Conservation (phyloP, 1,140 invertebrate species). For the Drosophila saltans region DNA sequence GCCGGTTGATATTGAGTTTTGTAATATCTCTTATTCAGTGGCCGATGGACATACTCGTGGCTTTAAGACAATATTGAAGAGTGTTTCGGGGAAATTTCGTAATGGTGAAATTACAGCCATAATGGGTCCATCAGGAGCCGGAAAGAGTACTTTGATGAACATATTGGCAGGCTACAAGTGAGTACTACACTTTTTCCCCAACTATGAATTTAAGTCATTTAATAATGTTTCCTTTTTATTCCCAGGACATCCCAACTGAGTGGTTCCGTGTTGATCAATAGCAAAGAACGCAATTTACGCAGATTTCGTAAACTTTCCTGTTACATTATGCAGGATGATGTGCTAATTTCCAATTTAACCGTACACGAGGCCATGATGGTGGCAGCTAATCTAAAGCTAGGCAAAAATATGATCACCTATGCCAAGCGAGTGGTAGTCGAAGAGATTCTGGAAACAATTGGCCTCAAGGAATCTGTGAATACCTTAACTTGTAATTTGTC, state of each 20-base stretch:
- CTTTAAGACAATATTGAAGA: slow-evolving; percentile 92
- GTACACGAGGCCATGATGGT: slow-evolving; percentile 93
- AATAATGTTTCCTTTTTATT: slow-evolving; percentile 37
- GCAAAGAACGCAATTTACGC: slow-evolving; percentile 92
- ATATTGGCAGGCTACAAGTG: slow-evolving; percentile 95
- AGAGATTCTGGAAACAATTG: slow-evolving; percentile 93
- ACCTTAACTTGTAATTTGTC: slow-evolving; percentile 92
- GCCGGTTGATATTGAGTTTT: slow-evolving; percentile 94
- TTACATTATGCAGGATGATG: slow-evolving; percentile 98
- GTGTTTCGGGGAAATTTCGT: slow-evolving; percentile 92
- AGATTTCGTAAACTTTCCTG: slow-evolving; percentile 96
- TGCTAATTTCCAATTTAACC: slow-evolving; percentile 93
- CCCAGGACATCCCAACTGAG: slow-evolving; percentile 89
- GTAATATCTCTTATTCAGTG: slow-evolving; percentile 92
- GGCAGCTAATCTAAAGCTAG: slow-evolving; percentile 95
- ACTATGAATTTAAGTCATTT: neutral
- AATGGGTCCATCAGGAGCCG: slow-evolving; percentile 96
- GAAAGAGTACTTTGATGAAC: slow-evolving; percentile 96
- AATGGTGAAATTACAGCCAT: slow-evolving; percentile 94
- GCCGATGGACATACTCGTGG: slow-evolving; percentile 91
- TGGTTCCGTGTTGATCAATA: slow-evolving; percentile 92
- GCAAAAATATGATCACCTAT: slow-evolving; percentile 89
- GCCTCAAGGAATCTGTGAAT: slow-evolving; percentile 89
- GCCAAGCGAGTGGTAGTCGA: slow-evolving; percentile 92
- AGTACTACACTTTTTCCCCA: slow-evolving; percentile 75